A percentile compares a stretch with the other conserved stretches of the same genome.
phyloP scores from a whole-genome alignment of 2,888 invertebrate genomes.

The Leptinotarsa peninsularis region DNA sequence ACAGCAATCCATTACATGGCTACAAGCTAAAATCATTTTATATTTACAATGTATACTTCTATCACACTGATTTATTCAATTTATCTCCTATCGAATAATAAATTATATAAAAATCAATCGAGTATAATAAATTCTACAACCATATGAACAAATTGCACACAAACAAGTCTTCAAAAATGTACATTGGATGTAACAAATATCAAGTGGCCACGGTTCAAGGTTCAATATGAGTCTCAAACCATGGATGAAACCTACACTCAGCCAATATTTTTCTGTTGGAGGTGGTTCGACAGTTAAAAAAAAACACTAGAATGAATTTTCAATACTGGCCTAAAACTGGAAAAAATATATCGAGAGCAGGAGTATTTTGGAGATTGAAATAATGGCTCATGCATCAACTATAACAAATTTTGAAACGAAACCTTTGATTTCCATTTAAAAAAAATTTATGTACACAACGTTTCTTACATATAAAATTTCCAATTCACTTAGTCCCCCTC shows the following conservation, averaged over 20 bases:
- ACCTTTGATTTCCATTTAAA: not conserved
- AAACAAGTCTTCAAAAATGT: slow-evolving; percentile 12
- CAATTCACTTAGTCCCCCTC: not conserved
- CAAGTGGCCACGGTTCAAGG: not conserved
- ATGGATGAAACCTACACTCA: not conserved
- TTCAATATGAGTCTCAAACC: not conserved
- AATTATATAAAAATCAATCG: slow-evolving; percentile 19
- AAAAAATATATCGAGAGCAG: not conserved
- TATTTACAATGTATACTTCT: slow-evolving; percentile 43
- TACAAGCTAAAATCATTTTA: slow-evolving; percentile 53
- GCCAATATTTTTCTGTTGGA: no score
- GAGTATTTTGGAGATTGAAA: not conserved
- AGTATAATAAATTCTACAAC: slow-evolving; percentile 17
- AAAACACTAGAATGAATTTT: not conserved
- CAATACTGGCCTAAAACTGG: not conserved
- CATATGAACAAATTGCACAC: slow-evolving; percentile 18
- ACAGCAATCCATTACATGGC: slow-evolving; percentile 61
- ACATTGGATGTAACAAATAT: slow-evolving; percentile 8
- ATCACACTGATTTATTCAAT: slow-evolving; percentile 43
- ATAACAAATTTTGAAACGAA: not conserved
- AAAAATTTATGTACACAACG: slow-evolving; percentile 6
- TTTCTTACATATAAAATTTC: slow-evolving; percentile 1
- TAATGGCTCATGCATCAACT: not conserved
- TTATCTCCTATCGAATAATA: slow-evolving; percentile 28
- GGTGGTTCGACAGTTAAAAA: no score